Evolutionary conservation across 2,113 vertebrate genomes (phyloP).

Genomic region (Rhodinocichla rosea): DNA sequence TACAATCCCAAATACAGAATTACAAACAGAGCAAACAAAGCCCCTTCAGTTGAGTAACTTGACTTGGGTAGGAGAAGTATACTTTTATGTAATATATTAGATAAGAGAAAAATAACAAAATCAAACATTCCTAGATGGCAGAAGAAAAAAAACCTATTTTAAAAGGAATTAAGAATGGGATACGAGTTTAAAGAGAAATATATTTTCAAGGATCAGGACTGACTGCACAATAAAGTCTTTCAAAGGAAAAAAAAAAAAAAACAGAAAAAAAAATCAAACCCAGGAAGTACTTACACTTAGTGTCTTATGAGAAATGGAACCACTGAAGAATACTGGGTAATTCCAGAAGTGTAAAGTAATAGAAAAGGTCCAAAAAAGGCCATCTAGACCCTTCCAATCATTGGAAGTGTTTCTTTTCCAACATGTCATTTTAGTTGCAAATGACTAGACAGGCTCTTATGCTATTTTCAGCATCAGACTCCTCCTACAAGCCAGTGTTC

Average conservation of each 20-base stretch:
- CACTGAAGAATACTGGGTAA: background rate
- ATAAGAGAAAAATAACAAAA: background rate
- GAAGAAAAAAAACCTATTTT: background rate
- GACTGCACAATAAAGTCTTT: background rate
- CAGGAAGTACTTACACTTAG: background rate
- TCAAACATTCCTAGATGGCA: background rate
- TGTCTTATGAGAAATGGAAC: background rate
- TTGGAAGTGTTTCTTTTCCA: background rate
- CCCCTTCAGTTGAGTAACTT: background rate
- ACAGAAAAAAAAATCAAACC: background rate
- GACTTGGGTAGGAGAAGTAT: background rate
- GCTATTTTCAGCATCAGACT: background rate
- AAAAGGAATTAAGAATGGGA: background rate
- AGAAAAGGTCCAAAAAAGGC: background rate
- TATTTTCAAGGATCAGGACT: background rate
- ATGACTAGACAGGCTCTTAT: background rate
- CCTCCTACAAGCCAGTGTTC: background rate
- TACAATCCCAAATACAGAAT: background rate
- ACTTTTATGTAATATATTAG: background rate
- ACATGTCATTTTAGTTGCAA: background rate
- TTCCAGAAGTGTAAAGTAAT: background rate
- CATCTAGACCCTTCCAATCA: background rate
- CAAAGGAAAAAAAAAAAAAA: accelerated
- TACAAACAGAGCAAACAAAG: background rate
- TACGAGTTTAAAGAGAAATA: background rate